A percentile compares a stretch with the other conserved stretches of the same genome.
Conservation (phyloP, 2,797 vertebrate species). For the Cephalopachus bancanus region DNA sequence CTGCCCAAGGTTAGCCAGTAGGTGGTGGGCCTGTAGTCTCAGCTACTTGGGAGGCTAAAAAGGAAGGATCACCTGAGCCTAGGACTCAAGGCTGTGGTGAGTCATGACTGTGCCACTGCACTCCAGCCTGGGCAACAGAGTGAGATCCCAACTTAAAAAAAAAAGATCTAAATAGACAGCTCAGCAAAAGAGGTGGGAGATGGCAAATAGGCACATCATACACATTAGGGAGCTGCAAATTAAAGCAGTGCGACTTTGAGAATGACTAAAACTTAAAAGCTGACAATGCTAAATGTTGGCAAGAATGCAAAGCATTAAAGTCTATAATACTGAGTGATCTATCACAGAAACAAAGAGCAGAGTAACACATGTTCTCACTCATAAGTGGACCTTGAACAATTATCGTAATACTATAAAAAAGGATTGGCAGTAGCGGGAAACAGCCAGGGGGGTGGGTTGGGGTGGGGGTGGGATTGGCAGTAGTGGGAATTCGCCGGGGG, state of each 20-base stretch:
- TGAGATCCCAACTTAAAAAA: neutral
- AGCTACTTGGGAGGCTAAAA: neutral
- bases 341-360: no score
- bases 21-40: neutral
- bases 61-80: neutral
- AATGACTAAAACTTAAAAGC: neutral
- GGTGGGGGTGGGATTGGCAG: no score
- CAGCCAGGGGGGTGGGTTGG: no score
- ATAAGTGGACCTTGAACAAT: no score
- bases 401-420: no score
- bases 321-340: no score
- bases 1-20: neutral
- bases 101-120: neutral
- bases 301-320: neutral
- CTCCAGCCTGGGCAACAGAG: neutral
- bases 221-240: neutral
- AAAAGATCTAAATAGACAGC: neutral
- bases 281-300: neutral
- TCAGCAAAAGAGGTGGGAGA: neutral
- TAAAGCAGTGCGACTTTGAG: neutral
- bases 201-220: neutral
- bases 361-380: no score
- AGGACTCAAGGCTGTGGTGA: neutral
- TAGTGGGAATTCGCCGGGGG: no score
- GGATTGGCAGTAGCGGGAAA: no score